Base-by-base conservation (phyloP, 1,140 invertebrate species). In the Drosophila sulfurigaster region DNA sequence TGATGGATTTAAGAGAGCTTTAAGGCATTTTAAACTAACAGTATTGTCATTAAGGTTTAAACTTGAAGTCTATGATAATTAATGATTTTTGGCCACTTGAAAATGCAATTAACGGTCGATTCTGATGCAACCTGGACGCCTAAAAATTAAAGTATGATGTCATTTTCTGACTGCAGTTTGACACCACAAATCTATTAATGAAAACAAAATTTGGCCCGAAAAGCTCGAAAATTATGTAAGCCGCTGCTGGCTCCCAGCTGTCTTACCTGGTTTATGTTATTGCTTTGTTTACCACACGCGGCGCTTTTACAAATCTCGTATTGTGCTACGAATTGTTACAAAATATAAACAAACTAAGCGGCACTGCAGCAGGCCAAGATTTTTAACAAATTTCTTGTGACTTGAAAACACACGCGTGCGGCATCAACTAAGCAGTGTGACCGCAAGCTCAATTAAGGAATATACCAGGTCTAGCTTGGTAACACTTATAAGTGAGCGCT, bases 201-300 rank as follows among this genome's bases (percentile, higher is more conserved):
- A 64, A 74, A 78, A 71, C 58, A 64, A 68, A 74, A 68, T 59
- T 85, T 67, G 46, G 30, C 43, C 48, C 51, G 59, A 78, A 16
- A 30, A 73, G 63, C 32, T 45, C 41, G 10, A 67, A 74, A 74
- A 74, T 85, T 85, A 85, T 85, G 70, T 85, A 85, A 85, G 81
- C 52, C 56, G 48, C 38, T 54, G 48, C 45, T 58, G 52, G 28
- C 25, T 20, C 2, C 58, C 46, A 28, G 49, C 11, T 7, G 35
- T 62, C 81, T 67, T 75, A 86, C 81, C 82, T 66, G 48, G 20
- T 41, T 48, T 48, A 59, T 16, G 56, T 30, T 67, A 49, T 69
- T 71, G 30, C 6, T 38, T 43, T 43, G n/a, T 41, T 52, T 11
- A 38, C 28, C 74, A 81, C 74, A 64, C 78, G 65, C 60, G 65